Percentiles rank a stretch among this genome's conserved stretches.
Evolutionary conservation across 1,140 invertebrate species (phyloP).

Genomic region (Drosophila nannoptera): DNA sequence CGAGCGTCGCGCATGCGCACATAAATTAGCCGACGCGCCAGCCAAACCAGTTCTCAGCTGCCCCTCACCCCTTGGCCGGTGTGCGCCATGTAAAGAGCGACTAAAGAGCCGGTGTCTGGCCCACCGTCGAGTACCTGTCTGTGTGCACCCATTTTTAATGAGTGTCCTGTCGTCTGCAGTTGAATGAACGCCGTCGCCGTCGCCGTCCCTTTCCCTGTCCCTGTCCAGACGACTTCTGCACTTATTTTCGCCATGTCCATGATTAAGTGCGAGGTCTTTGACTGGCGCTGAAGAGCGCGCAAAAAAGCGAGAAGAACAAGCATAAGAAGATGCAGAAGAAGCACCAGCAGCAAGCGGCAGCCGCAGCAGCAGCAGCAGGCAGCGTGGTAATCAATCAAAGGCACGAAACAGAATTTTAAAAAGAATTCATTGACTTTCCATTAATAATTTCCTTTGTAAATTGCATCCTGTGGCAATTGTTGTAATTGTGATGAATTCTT

Average conservation of each 20-base stretch:
- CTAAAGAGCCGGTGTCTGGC: constrained; percentile 18
- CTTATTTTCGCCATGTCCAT: constrained; percentile 58
- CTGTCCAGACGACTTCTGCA: constrained; percentile 56
- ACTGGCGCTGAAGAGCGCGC: constrained; percentile 58
- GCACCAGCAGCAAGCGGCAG: constrained; percentile 14
- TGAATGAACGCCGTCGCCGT: constrained; percentile 65
- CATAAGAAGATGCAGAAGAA: constrained; percentile 7
- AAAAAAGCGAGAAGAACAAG: constrained; percentile 23
- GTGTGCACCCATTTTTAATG: constrained; percentile 75
- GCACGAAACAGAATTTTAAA: constrained; percentile 67
- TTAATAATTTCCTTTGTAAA: constrained; percentile 77
- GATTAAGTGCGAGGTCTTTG: constrained; percentile 74
- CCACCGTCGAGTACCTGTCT: constrained; percentile 34
- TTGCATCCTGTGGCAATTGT: constrained; percentile 76
- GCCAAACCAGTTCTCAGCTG: constrained; percentile 47
- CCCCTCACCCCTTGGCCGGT: not conserved
- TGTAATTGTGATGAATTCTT: constrained; percentile 78
- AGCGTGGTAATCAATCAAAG: constrained; percentile 69
- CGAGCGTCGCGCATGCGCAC: constrained; percentile 70
- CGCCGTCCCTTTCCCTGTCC: not conserved
- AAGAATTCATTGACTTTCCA: constrained; percentile 74
- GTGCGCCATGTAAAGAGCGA: constrained; percentile 55
- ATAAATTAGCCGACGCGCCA: constrained; percentile 67
- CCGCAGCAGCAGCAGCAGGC: constrained; percentile 14
- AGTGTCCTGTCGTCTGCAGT: constrained; percentile 77